Base-by-base conservation (phyloP, 2,113 vertebrate species). In the Piprites chloris region DNA sequence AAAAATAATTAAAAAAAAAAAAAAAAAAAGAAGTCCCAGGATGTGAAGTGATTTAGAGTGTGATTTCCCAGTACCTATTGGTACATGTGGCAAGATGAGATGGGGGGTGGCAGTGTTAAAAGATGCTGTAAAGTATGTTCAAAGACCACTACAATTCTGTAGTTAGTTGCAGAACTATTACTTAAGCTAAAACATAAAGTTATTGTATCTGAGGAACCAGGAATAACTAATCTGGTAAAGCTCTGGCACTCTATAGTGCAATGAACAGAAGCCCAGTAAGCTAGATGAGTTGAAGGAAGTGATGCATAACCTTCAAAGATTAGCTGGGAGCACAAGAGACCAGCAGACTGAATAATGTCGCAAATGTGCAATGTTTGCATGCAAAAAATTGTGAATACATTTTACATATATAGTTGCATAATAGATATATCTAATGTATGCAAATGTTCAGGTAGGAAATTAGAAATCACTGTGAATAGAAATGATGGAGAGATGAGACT, bases 341-440 rank as follows among this genome's bases (percentile, higher is more conserved):
- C 32, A 22, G 20, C 8, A 19, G 7, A 33, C 6, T 72, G 10
- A 42, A 68, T 73, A 37, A 14, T 28, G 4, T 11, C 46, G 16
- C 14, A 49, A 86, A 75, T 16, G 11, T 5, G 3, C 28, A 41
- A 10, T 11, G 8, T 47, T 27, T 67, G 9, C 5, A 5, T 32
- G 24, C 17, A 80, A 27, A 9, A 56, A 46, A 11, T 32, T 32
- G 4, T 67, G 26, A 18, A 58, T 42, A 18, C 0, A 32, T 52
- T 76, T 75, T 37, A 13, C 11, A 24, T 12, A 16, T 52, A 37
- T 8, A 42, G 5, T 27, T 46, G 11, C 6, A 23, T 35, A 33
- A 44, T 12, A 30, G 12, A 33, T 46, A 9, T 1, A 1, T 18
- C 33, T 14, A 35, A 22, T 4, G 1, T 33, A n/a, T 30, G 22